Evolutionary conservation across 2,797 vertebrate genomes (phyloP).

Genomic region (Eleutherodactylus coqui): DNA sequence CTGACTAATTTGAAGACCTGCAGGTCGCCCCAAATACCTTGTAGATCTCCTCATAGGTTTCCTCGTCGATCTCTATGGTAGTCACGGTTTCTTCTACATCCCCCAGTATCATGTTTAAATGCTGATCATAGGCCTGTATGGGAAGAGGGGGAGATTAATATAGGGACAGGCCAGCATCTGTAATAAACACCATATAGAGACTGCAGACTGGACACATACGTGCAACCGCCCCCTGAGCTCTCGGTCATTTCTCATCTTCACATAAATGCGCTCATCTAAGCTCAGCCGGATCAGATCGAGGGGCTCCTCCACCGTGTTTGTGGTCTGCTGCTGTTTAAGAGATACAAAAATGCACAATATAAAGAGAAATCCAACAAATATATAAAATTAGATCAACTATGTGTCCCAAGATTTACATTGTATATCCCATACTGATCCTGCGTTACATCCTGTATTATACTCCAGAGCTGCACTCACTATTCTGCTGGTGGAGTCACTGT

Average conservation of each 20-base stretch:
- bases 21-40: too few relatives aligned
- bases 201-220: conserved; percentile 75
- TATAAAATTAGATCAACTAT: too few relatives aligned
- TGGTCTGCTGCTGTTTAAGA: conserved; percentile 87
- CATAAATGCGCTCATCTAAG: conserved; percentile 96
- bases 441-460: conserved; percentile 2
- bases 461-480: not conserved
- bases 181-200: not conserved
- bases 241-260: conserved; percentile 98
- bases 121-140: conserved; percentile 95
- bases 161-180: fast-evolving
- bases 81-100: conserved; percentile 99
- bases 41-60: conserved; percentile 98
- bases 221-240: conserved; percentile 94
- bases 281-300: conserved; percentile 96
- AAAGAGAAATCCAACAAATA: too few relatives aligned
- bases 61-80: conserved; percentile 98
- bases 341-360: too few relatives aligned
- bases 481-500: not conserved
- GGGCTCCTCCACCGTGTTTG: conserved; percentile 96
- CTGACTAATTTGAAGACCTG: too few relatives aligned
- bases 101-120: conserved; percentile 98
- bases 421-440: too few relatives aligned
- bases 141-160: conserved; percentile 42
- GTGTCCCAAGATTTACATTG: too few relatives aligned